Evolutionary conservation across 2,113 vertebrate species (phyloP).

Genomic region (Cyanoderma ruficeps): DNA sequence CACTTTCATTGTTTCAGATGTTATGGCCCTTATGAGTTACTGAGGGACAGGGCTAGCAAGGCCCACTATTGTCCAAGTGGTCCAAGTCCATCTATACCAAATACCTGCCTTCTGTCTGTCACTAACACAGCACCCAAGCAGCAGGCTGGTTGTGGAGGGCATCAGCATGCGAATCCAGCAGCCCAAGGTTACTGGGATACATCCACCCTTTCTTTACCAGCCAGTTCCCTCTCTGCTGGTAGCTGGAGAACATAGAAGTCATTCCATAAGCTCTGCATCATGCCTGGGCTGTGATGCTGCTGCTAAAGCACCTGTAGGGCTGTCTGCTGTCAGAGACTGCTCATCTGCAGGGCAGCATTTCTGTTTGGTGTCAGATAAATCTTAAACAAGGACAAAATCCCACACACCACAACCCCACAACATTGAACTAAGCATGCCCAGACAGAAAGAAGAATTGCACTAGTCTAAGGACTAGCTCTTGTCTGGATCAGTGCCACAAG

Average conservation of each 20-base stretch:
- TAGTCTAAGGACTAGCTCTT: neutral
- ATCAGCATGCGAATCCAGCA: neutral
- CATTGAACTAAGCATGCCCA: neutral
- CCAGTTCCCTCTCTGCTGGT: neutral
- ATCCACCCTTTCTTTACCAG: neutral
- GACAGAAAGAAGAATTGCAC: neutral
- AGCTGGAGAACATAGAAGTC: neutral
- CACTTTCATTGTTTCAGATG: neutral
- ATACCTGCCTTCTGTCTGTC: neutral
- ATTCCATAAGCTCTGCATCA: neutral
- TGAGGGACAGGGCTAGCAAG: neutral
- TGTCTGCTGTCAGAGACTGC: neutral
- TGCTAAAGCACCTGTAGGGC: neutral
- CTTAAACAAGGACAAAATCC: neutral
- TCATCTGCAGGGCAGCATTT: neutral
- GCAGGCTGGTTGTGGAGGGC: neutral
- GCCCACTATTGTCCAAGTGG: too few relatives aligned
- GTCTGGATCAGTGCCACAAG: neutral
- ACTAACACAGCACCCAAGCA: fast-evolving
- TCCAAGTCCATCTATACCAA: neutral
- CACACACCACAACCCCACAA: neutral
- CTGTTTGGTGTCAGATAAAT: neutral
- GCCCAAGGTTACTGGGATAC: neutral
- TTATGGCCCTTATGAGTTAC: neutral
- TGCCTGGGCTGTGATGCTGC: neutral